Base-by-base conservation (phyloP, 2,797 vertebrate genomes). In the Anabas testudineus region DNA sequence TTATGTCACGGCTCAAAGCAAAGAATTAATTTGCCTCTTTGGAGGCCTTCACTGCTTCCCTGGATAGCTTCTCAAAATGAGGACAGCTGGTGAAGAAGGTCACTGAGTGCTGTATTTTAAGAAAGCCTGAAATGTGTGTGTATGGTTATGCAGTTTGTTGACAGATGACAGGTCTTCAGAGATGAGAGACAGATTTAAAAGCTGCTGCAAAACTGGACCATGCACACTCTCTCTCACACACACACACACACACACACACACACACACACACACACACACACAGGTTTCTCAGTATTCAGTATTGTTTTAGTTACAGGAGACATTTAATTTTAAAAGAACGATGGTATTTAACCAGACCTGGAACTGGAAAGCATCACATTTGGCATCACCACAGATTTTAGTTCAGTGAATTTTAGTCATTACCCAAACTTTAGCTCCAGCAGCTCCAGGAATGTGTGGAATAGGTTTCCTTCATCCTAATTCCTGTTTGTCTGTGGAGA, bases 81-180 rank as follows among this genome's bases (percentile, higher is more conserved):
- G 94, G 92, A 91, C 93, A 93, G 86, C 90, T 90, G 91, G 88
- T 90, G 90, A 92, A 92, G 90, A 94, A 94, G 93, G 93, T 94
- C 93, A 91, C 70, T 37, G 84, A 83, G 63, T 71, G 81, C 77
- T 87, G 89, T 93, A 91, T 93, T 94, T 94, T 94, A 91, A 91
- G 92, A 92, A 88, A 90, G 80, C 52, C 84, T 80, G 73, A 89
- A 85, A 53, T 78, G 39, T 78, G 62, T 71, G 72, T 62, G 37
- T 70, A 36, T 65, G 48, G 66, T 68, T 51, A 18, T 69, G 69
- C 63, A 77, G 82, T 81, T 89, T 93, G 88, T 92, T 93, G 90
- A 92, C 89, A 89, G 90, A 92, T 88, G 85, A 88, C 65, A 69
- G 79, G 73, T 83, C 87, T 90, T 85, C 83, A 82, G 85, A 91